Conservation (phyloP, 2,113 vertebrate genomes). For the Australoheros scitulus region DNA sequence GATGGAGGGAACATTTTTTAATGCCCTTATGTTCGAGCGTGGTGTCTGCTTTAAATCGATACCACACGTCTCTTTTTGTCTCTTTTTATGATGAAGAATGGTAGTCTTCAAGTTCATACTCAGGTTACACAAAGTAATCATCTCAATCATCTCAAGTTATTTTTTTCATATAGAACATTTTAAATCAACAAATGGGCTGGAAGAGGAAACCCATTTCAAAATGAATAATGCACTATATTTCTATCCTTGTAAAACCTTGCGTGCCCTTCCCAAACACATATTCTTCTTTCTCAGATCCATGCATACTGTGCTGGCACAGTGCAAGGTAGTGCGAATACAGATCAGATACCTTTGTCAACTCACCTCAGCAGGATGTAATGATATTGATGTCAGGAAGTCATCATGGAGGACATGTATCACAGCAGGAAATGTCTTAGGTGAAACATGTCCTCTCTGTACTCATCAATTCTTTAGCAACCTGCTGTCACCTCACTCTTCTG, state of each 20-base stretch:
- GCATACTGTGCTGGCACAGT: slow-evolving; percentile 29
- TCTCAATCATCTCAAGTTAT: not conserved
- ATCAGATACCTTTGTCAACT: slow-evolving; percentile 66
- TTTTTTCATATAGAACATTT: not conserved
- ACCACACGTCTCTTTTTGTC: not conserved
- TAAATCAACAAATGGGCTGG: slow-evolving; percentile 14
- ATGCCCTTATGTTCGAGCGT: not conserved
- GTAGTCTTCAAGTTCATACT: not conserved
- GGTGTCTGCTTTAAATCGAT: slow-evolving; percentile 4
- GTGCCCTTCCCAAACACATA: slow-evolving; percentile 35
- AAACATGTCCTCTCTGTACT: slow-evolving; percentile 73
- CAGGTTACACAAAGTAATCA: not conserved
- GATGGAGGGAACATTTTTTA: not conserved
- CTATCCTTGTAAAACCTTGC: slow-evolving; percentile 39
- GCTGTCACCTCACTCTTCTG: slow-evolving; percentile 63
- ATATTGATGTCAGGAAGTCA: slow-evolving; percentile 81
- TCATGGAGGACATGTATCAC: slow-evolving; percentile 72
- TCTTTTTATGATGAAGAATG: not conserved
- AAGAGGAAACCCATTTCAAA: slow-evolving; percentile 29
- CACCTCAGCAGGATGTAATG: slow-evolving; percentile 71
- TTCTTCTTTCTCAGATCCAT: slow-evolving; percentile 8
- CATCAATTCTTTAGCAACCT: slow-evolving; percentile 79
- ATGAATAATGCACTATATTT: not conserved
- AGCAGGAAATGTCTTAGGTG: slow-evolving; percentile 72
- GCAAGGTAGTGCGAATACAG: slow-evolving; percentile 18